Conservation (phyloP, 2,113 vertebrate species). For the Limanda limanda region DNA sequence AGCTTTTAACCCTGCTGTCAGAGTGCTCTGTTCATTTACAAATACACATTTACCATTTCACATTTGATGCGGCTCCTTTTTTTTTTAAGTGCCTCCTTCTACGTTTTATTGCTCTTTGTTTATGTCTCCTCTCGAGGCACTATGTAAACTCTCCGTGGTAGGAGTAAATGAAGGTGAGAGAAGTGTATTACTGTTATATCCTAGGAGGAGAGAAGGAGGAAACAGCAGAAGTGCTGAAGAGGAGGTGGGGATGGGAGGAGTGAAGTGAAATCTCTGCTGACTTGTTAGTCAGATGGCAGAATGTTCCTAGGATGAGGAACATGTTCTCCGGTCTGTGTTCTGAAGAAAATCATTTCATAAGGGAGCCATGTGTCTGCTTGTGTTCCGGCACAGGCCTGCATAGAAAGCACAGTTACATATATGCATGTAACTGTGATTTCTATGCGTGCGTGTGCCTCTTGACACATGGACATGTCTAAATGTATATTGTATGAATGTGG, state of each 20-base stretch:
- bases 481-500: conserved; percentile 33
- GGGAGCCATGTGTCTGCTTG: conserved; percentile 17
- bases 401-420: too few relatives aligned
- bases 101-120: conserved; percentile 31
- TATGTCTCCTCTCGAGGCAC: conserved; percentile 9
- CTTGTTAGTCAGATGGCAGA: conserved; percentile 56
- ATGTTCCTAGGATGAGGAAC: conserved; percentile 44
- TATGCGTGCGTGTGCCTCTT: not conserved
- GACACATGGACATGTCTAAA: conserved; percentile 6
- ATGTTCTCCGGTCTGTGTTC: conserved; percentile 33
- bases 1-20: conserved; percentile 32
- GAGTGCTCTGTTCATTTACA: conserved; percentile 22
- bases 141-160: conserved; percentile 7
- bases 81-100: not conserved
- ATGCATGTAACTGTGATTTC: not conserved
- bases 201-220: not conserved
- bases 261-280: conserved; percentile 49
- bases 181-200: conserved; percentile 5
- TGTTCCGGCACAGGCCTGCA: not conserved
- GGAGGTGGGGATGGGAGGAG: not conserved
- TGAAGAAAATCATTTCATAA: conserved; percentile 29
- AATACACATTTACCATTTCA: not conserved
- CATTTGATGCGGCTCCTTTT: not conserved
- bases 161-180: conserved; percentile 31
- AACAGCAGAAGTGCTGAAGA: not conserved